phyloP scores from a whole-genome alignment of 2,797 vertebrate species.

The Limosa lapponica region DNA sequence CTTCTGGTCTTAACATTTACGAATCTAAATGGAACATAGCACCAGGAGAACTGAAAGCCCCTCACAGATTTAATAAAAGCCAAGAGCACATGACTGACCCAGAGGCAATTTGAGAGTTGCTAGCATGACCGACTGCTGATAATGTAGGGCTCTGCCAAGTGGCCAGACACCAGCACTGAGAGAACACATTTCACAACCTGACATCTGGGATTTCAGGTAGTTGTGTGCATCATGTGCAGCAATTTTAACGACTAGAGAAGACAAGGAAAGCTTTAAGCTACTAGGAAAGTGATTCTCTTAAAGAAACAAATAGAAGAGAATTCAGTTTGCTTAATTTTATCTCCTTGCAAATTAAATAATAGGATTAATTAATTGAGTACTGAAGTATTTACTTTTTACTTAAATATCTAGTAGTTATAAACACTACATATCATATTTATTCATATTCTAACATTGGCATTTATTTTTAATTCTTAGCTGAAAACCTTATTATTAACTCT shows the following conservation, averaged over 20 bases:
- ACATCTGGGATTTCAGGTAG: constrained; percentile 42
- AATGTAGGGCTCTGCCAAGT: constrained; percentile 39
- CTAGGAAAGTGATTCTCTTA: background rate
- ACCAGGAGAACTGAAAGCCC: constrained; percentile 31
- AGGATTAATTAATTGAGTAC: background rate
- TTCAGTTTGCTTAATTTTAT: background rate
- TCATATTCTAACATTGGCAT: background rate
- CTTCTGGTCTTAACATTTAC: constrained; percentile 23
- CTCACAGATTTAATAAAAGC: constrained; percentile 54
- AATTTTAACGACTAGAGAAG: background rate
- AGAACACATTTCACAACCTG: background rate
- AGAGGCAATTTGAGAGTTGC: constrained; percentile 38
- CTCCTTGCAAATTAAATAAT: background rate
- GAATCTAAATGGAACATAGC: constrained; percentile 37
- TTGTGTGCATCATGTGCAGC: background rate
- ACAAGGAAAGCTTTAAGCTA: background rate
- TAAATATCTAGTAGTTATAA: background rate
- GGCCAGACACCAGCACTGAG: background rate
- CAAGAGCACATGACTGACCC: constrained; percentile 64
- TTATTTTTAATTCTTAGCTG: background rate
- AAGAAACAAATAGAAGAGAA: background rate
- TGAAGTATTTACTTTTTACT: background rate
- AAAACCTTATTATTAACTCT: background rate
- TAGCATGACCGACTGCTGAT: background rate
- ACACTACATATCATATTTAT: background rate